Evolutionary conservation across 2,888 invertebrate species (phyloP), one percentile per base, ranked within the genome.

Genomic region (Andrena camellia): DNA sequence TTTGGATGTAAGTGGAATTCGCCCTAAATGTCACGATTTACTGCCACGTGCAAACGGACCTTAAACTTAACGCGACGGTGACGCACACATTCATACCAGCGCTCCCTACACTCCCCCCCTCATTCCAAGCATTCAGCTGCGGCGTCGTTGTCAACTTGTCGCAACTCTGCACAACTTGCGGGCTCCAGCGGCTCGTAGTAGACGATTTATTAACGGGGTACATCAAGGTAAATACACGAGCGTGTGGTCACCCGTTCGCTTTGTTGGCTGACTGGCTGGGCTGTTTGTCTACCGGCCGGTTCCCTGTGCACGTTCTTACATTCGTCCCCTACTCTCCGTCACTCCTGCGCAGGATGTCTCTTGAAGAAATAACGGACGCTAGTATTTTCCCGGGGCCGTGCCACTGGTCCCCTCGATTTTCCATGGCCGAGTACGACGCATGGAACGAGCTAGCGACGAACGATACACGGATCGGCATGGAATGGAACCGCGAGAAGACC

Each of bases 401-500:
- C 57, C 17, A 42, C n/a, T 54, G 17, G 68, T 69, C 76, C 35
- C 62, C 71, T 66, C 70, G 35, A 63, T 8, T 73, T 86, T 76
- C 75, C 79, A 90, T 89, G 89, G 81, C 78, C 70, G 85, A 75
- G 23, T 75, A 81, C 66, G 85, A 85, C 26, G 75, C 84, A 26
- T 90, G 85, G 83, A 83, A 88, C 73, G 78, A 70, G 26, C 31
- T 79, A 68, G 84, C 71, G 35, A 80, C 63, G 62, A 89, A 75
- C 72, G 83, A 71, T 20, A 76, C 86, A 75, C 81, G 76, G 68
- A 57, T 68, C 57, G 75, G 81, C 48, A 91, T 92, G 91, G 92
- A 92, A 64, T 92, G 91, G 91, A 92, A 92, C 10, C 87, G 91
- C 35, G 91, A 92, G 59, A 92, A 91, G 67, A 92, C 92, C 33